Evolutionary conservation across 1,140 invertebrate species (phyloP), one percentile per base, ranked within the genome.

Genomic region (Heterodera carotae): DNA sequence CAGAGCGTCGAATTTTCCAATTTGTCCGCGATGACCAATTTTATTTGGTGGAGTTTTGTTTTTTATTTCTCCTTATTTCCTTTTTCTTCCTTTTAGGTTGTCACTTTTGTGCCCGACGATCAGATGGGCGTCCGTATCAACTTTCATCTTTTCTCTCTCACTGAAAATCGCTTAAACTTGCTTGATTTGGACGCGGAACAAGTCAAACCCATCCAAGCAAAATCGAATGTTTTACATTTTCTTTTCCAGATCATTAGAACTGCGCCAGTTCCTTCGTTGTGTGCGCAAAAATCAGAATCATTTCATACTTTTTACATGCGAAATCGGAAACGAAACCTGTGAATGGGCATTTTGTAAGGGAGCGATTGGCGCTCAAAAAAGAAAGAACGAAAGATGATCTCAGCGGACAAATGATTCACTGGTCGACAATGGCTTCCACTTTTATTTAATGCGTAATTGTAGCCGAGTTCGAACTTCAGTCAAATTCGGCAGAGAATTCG

Each of bases 21-120:
- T 79, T 79, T 59, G 60, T 71, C 56, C 25, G 78, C 53, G 78
- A 79, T 36, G 79, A 79, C 8, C 66, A 79, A 68, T 79, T 64
- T 43, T 79, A 81, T 53, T 72, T 79, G 77, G 77, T 76, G 56
- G n/a, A 48, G n/a, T n/a, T n/a, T 53, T 31, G 56, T 56, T 31
- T 25, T 34, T 25, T 60, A n/a, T 77, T 64, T 62, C 2, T 59
- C n/a, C 22, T 27, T 72, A n/a, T 72, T 0, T 56, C n/a, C 6
- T n/a, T 7, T 72, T 8, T 0, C 25, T 10, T 39, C 43, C 4
- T 8, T 48, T 81, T 27, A 79, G 78, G 62, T 79, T 36, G 60
- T 79, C 60, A 33, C 78, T 5, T 79, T 79, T 66, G 60, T 27
- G 22, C 79, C 78, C 5, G 69, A 79, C 56, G 64, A 74, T 18